phyloP scores from a whole-genome alignment of 2,113 vertebrate species.

The Gobio gobio region DNA sequence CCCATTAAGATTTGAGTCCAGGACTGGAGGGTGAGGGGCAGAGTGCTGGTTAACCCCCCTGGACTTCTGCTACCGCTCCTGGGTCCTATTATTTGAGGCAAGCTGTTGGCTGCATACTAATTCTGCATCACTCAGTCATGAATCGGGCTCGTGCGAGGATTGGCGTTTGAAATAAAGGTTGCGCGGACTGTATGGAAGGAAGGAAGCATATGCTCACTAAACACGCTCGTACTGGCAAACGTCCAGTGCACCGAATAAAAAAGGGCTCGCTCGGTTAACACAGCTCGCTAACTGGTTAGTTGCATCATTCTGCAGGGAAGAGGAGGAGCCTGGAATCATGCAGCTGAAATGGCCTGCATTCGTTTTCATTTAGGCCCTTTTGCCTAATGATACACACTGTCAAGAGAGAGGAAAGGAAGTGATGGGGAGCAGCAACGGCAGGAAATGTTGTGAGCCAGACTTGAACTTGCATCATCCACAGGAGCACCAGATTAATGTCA shows the following conservation, averaged over 20 bases:
- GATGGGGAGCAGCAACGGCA: not conserved
- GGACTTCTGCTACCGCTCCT: slow-evolving; percentile 47
- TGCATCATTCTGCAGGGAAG: slow-evolving; percentile 10
- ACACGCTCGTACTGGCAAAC: slow-evolving; percentile 47
- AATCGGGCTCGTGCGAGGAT: slow-evolving; percentile 52
- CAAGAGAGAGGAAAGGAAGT: not conserved
- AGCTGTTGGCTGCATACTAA: slow-evolving; percentile 73
- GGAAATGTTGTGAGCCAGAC: not conserved
- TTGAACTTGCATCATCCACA: slow-evolving; percentile 15
- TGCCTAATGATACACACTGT: slow-evolving; percentile 13
- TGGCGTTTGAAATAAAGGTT: slow-evolving; percentile 50
- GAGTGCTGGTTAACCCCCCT: slow-evolving; percentile 60
- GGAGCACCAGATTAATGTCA: not conserved
- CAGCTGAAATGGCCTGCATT: slow-evolving; percentile 11
- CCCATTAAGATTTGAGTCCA: slow-evolving; percentile 74
- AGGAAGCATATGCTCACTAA: slow-evolving; percentile 54
- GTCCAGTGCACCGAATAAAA: slow-evolving; percentile 43
- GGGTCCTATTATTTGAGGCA: slow-evolving; percentile 65
- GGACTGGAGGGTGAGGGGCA: slow-evolving; percentile 61
- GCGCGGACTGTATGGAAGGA: slow-evolving; percentile 17
- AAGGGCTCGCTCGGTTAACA: not conserved
- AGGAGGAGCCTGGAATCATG: slow-evolving; percentile 17
- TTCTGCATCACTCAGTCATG: slow-evolving; percentile 67
- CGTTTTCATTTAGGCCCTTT: not conserved
- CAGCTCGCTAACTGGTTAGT: slow-evolving; percentile 15